Base-by-base conservation (phyloP, 1,140 invertebrate species). In the Drosophila repletoides region DNA sequence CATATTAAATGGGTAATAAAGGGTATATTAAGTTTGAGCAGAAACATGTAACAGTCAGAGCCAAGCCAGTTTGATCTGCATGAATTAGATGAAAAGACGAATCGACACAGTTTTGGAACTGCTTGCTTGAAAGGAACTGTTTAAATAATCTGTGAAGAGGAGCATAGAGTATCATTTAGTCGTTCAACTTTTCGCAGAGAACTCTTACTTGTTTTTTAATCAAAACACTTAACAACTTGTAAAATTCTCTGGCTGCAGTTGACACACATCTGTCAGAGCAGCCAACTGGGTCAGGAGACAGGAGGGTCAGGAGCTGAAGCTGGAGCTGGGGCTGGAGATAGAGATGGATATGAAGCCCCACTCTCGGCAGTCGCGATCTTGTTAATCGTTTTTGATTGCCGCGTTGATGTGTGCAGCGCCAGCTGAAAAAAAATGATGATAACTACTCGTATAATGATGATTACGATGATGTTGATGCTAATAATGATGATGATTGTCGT, bases 221-320 rank as follows among this genome's bases (percentile, higher is more conserved):
- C 72, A 76, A 86, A 86, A 66, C 80, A 84, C 75, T 86, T 84
- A 86, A 80, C 80, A 86, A 86, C 80, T 79, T 84, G 80, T 86
- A 79, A 72, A 86, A 86, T 86, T 86, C 80, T 84, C 58, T 43
- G 41, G 40, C 80, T 59, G 63, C 75, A 69, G 80, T 84, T 84
- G 80, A 84, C 79, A 84, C 67, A 84, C 74, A 84, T 84, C 80
- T 84, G 80, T 84, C 79, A 84, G 63, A 83, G 68, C 61, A 75
- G 17, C 26, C 51, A 55, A 86, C 56, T 84, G 71, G 80, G 75
- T 80, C 75, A 70, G 52, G 28, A 52, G 48, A 40, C 55, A 36
- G 34, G 24, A 49, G 45, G 9, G 15, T n/a, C 21, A 79, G 43
- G 6, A 28, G 43, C 19, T 5, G 3, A 59, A 24, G 28, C 5